Conservation (phyloP, 2,113 vertebrate species). For the Etia nguti region DNA sequence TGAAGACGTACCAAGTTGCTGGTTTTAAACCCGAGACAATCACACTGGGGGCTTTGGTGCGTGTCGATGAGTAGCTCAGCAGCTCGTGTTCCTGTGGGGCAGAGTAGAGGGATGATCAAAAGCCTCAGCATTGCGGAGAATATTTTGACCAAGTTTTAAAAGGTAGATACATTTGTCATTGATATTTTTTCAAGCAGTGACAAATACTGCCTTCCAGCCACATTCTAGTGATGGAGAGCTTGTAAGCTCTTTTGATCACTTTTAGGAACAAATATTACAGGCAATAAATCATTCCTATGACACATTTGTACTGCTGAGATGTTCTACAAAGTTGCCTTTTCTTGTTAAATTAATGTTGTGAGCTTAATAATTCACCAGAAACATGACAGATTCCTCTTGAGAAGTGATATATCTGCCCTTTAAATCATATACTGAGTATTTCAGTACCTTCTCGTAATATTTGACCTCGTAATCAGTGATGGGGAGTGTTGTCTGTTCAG, state of each 20-base stretch:
- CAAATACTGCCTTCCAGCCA: not conserved
- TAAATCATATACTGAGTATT: not conserved
- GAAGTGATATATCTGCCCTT: not conserved
- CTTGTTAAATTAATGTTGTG: not conserved
- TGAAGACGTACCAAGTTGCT: slow-evolving; percentile 90
- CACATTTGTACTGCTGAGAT: not conserved
- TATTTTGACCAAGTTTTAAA: not conserved
- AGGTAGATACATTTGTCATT: not conserved
- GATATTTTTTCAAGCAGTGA: not conserved
- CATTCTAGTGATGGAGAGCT: not conserved
- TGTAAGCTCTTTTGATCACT: not conserved
- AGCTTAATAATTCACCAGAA: not conserved
- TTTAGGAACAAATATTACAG: not conserved
- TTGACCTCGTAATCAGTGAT: slow-evolving; percentile 97
- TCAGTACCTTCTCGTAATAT: slow-evolving; percentile 91
- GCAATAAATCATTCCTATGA: not conserved
- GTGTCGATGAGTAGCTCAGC: slow-evolving; percentile 92
- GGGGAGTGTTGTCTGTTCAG: slow-evolving; percentile 79
- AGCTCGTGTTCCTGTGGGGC: slow-evolving; percentile 86
- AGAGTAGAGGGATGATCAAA: not conserved
- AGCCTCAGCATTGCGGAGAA: not conserved
- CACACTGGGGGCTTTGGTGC: slow-evolving; percentile 90
- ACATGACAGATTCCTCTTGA: not conserved
- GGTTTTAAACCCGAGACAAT: slow-evolving; percentile 91
- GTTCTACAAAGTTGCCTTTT: not conserved